Evolutionary conservation across 2,888 invertebrate species (phyloP).

Genomic region (Zaprionus obscuricornis): DNA sequence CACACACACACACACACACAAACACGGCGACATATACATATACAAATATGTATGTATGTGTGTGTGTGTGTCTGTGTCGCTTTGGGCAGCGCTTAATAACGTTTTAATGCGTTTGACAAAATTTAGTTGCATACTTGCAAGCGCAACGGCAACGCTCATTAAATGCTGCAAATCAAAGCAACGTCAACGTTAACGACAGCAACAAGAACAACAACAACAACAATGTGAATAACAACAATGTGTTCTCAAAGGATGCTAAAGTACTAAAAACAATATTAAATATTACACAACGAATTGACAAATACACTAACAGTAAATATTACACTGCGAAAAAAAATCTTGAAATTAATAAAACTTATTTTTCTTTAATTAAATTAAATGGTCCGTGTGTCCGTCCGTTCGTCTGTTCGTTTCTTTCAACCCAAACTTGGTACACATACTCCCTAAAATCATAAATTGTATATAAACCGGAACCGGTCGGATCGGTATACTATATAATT

Average conservation of each 20-base stretch:
- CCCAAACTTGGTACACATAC: no score
- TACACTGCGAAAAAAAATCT: no score
- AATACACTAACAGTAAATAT: conserved; percentile 19
- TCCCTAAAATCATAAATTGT: no score
- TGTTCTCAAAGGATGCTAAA: conserved; percentile 20
- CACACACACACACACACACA: conserved; percentile 44
- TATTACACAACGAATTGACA: neutral
- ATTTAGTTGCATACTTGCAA: conserved; percentile 69
- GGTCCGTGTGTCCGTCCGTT: no score
- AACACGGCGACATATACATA: conserved; percentile 12
- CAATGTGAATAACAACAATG: conserved; percentile 28
- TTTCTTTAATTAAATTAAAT: no score
- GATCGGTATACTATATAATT: no score
- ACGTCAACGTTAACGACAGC: conserved; percentile 20
- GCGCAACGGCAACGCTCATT: conserved; percentile 68
- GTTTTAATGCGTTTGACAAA: conserved; percentile 74
- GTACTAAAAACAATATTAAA: conserved; percentile 3
- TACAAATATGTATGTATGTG: neutral
- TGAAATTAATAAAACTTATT: no score
- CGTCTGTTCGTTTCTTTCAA: no score
- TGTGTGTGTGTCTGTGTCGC: conserved; percentile 2
- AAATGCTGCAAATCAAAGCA: conserved; percentile 66
- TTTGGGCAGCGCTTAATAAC: conserved; percentile 61
- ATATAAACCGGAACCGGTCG: no score
- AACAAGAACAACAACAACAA: conserved; percentile 18